Evolutionary conservation across 2,888 invertebrate species (phyloP), one percentile per base, ranked within the genome.

Genomic region (Abscondita cerata): DNA sequence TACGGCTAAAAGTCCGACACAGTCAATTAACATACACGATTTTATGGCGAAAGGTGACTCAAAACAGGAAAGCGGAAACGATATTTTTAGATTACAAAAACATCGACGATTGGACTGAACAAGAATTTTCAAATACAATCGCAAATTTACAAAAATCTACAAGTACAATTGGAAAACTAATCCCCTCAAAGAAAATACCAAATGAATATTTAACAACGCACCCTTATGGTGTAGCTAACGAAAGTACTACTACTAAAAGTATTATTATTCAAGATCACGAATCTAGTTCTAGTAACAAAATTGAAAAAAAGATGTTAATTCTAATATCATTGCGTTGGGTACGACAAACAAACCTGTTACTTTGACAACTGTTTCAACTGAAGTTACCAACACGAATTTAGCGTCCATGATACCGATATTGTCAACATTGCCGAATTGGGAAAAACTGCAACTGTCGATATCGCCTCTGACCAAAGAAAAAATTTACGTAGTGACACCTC

Each of bases 51-150:
- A 59, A 13, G 65, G 65, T 25, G 58, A 59, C 19, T 44, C 52
- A 8, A 54, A 79, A 3, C 78, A 79, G 53, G 18, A 63, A 6
- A 52, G 52, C 6, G 66, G 58, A 31, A 73, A 91, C 70, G 92
- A 93, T 74, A 85, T 92, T 11, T 84, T 87, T 11, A 87, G 88
- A 73, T 80, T 93, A 34, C 93, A 93, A 75, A 90, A 92, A 90
- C 69, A 93, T 93, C 58, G 92, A 93, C 71, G 89, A 89, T 65
- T 93, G 93, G 93, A 93, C 93, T 0, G 89, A 88, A 70, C 89
- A 90, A 80, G 89, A 89, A 70, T 91, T 85, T 76, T 86, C 88
- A 0, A 84, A 84, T 58, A 79, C 60, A 83, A 82, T 65, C 70
- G 80, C 12, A 80, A 83, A 84, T 38, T 56, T 52, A 2, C 40